A percentile compares a stretch with the other conserved stretches of the same genome.
These are phyloP conservation scores for Meteorus cinctellus DNA, from an alignment of 2,888 invertebrate species.

Conservation along the genomic window DNA sequence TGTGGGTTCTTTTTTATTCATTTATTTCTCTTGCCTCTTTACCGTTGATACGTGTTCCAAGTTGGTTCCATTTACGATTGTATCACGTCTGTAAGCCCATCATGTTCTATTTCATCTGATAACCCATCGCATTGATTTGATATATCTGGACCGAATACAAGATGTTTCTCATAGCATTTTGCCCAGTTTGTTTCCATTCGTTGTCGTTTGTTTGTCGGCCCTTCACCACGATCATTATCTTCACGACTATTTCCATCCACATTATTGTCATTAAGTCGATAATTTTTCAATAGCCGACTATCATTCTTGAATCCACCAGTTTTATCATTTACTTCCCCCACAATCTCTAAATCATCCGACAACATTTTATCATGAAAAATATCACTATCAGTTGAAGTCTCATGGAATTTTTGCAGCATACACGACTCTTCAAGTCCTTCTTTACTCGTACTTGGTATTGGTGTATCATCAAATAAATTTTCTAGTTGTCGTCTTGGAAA, in stretches of 20 bases:
- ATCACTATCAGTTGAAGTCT: not conserved
- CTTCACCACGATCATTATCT: conserved; percentile 19
- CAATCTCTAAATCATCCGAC: not conserved
- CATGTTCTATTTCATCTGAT: conserved; percentile 7
- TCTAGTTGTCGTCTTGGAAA: not conserved
- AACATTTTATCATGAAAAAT: conserved; percentile 3
- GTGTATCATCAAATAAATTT: conserved; percentile 6
- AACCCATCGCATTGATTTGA: conserved; percentile 8
- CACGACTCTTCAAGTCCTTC: conserved; percentile 16
- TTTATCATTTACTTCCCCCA: not conserved
- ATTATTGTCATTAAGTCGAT: not conserved
- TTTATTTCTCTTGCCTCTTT: conserved; percentile 44
- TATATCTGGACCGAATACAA: conserved; percentile 48
- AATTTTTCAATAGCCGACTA: not conserved
- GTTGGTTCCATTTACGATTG: not conserved
- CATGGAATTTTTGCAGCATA: conserved; percentile 11
- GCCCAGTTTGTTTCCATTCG: conserved; percentile 48
- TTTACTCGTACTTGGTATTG: conserved; percentile 31
- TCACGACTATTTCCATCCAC: not conserved
- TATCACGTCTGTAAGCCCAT: conserved; percentile 14
- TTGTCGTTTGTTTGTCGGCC: conserved; percentile 36
- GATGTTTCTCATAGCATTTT: conserved; percentile 48
- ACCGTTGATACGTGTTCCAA: conserved; percentile 25
- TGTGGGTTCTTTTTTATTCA: conserved; percentile 27
- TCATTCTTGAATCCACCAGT: not conserved